Base-by-base conservation (phyloP, 2,113 vertebrate species). In the Excalfactoria chinensis region DNA sequence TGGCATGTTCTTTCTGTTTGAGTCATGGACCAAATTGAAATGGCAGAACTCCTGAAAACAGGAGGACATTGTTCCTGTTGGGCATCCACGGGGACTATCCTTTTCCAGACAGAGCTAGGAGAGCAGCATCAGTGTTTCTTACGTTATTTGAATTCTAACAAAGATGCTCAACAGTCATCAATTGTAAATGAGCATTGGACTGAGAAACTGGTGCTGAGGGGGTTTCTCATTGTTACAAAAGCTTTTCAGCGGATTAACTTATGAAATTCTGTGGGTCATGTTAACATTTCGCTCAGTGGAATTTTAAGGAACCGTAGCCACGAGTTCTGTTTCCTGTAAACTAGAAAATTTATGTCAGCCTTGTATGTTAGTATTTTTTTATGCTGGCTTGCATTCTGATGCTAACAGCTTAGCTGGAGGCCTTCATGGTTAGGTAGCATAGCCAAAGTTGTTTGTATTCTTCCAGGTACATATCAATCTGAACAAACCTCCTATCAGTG, bases 1-100 rank as follows among this genome's bases (percentile, higher is more conserved):
- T 84, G 77, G 78, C 89, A 76, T n/a, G 32, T 93, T 93, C 74
- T 75, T 83, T 79, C 84, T 85, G 71, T 69, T 91, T 92, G 92
- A 96, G 75, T 96, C 89, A 93, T 85, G 25, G 0, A 4, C 70
- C 79, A 63, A 85, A 76, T 82, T 66, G 83, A 62, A 80, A 94
- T 49, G 63, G 55, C 9, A 55, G 74, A 84, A 79, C 86, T 64
- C 91, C 21, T 85, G 80, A 73, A 73, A 89, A 74, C 58, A 79
- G 71, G 49, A 89, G 44, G 26, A 48, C 28, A 3, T 20, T 34
- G n/a, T 32, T 92, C 13, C 40, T 62, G 78, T 75, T 82, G 59
- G 30, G 20, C 1, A 1, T 89, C 56, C 43, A 48, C 22, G 59
- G 69, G 22, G 63, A 48, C 40, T 72, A 0, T 66, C n/a, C 8